Conservation (phyloP, 2,888 invertebrate species). For the Pollenia amentaria region DNA sequence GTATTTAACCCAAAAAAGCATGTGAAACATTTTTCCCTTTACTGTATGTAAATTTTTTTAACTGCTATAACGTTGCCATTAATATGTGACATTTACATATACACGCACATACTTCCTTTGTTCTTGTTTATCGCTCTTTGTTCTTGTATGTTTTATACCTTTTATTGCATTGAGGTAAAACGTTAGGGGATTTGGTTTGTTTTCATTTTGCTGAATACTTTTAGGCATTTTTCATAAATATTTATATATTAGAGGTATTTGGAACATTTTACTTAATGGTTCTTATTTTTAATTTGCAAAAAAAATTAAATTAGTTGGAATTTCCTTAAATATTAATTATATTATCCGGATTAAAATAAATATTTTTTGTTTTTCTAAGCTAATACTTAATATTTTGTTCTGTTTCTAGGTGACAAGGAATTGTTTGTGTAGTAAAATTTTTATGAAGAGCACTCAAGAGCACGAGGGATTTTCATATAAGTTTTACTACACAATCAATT, state of each 20-base stretch:
- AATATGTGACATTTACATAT: slow-evolving; percentile 66
- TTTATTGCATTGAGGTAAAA: not conserved
- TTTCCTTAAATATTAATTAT: too few species aligned
- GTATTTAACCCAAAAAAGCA: slow-evolving; percentile 8
- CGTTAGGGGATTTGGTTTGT: not conserved
- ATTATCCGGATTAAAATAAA: too few species aligned
- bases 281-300: not conserved
- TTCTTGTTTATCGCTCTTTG: not conserved
- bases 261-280: not conserved
- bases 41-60: slow-evolving; percentile 59
- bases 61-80: slow-evolving; percentile 61
- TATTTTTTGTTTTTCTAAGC: too few species aligned
- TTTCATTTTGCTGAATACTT: slow-evolving; percentile 5
- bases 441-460: too few species aligned
- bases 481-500: too few species aligned
- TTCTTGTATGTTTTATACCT: not conserved
- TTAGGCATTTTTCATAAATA: not conserved
- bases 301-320: not conserved
- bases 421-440: too few species aligned
- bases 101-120: too few species aligned
- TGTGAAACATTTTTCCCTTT: slow-evolving; percentile 38
- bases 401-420: too few species aligned
- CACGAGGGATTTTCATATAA: too few species aligned
- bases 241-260: not conserved
- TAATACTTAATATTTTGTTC: too few species aligned